Percentiles rank a stretch among this genome's conserved stretches.
These are phyloP conservation scores for Pandemis cinnamomeana DNA, from an alignment of 2,888 invertebrate genomes.

Conservation along the genomic window DNA sequence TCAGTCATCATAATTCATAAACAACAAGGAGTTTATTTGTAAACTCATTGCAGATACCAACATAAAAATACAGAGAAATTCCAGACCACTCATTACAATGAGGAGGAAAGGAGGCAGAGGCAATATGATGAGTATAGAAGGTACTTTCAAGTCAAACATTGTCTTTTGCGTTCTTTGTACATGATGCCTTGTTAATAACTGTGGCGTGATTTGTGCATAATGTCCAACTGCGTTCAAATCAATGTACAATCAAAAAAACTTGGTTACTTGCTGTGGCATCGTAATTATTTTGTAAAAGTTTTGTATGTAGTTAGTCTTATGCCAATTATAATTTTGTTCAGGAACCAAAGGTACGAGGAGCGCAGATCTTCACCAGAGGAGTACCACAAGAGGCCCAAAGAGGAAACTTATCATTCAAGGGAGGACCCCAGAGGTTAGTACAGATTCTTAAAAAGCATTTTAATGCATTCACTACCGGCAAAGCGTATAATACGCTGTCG, in stretches of 20 bases:
- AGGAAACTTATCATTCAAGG: constrained; percentile 61
- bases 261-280: not conserved
- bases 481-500: too few relatives aligned
- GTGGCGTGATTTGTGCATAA: not conserved
- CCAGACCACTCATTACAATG: constrained; percentile 57
- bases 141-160: constrained; percentile 51
- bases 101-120: constrained; percentile 63
- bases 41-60: constrained; percentile 63
- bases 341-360: constrained; percentile 66
- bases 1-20: constrained; percentile 4
- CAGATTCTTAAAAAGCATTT: not conserved
- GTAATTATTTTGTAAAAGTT: not conserved
- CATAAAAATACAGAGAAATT: constrained; percentile 66
- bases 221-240: too few relatives aligned
- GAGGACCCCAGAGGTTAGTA: constrained; percentile 67
- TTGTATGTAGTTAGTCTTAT: not conserved
- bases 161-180: not conserved
- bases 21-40: constrained; percentile 34
- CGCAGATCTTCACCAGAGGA: constrained; percentile 60
- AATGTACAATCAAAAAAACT: not conserved
- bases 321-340: constrained; percentile 46
- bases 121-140: constrained; percentile 70
- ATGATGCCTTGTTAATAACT: not conserved
- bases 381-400: constrained; percentile 65
- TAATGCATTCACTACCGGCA: too few relatives aligned